Evolutionary conservation across 2,113 vertebrate genomes (phyloP).

Genomic region (Lycocorax pyrrhopterus): DNA sequence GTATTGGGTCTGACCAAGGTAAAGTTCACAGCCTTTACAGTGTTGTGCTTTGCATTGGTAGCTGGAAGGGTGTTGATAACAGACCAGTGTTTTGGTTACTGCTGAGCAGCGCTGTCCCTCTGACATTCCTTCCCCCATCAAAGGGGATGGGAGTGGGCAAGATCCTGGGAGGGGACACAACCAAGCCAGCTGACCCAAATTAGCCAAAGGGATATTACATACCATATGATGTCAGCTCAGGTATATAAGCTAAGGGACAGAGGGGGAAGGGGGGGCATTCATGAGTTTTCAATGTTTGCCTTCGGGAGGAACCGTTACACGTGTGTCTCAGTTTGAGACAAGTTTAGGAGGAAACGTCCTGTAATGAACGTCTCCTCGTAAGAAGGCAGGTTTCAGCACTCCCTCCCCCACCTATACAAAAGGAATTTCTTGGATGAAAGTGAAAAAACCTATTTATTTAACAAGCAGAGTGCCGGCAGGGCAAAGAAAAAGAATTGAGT

Average conservation of each 20-base stretch:
- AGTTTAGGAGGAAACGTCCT: neutral
- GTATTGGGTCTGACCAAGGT: neutral
- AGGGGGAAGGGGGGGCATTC: neutral
- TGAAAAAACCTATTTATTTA: neutral
- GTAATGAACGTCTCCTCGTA: neutral
- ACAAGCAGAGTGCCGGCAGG: neutral
- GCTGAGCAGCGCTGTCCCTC: neutral
- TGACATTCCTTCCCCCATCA: neutral
- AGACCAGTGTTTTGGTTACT: neutral
- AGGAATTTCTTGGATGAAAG: neutral
- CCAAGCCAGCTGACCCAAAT: neutral
- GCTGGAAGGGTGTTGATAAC: neutral
- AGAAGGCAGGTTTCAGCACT: neutral
- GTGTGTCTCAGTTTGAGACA: neutral
- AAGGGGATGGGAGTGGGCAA: neutral
- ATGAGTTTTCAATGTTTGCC: neutral
- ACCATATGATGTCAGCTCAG: neutral
- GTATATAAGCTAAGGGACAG: neutral
- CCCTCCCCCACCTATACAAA: neutral
- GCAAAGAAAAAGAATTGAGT: neutral
- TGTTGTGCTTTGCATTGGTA: neutral
- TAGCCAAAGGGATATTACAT: neutral
- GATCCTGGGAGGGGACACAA: neutral
- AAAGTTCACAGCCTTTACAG: neutral
- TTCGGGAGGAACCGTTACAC: rapidly evolving